These are phyloP conservation scores for Sipha maydis DNA, from an alignment of 2,888 invertebrate genomes.

Conservation along the genomic window DNA sequence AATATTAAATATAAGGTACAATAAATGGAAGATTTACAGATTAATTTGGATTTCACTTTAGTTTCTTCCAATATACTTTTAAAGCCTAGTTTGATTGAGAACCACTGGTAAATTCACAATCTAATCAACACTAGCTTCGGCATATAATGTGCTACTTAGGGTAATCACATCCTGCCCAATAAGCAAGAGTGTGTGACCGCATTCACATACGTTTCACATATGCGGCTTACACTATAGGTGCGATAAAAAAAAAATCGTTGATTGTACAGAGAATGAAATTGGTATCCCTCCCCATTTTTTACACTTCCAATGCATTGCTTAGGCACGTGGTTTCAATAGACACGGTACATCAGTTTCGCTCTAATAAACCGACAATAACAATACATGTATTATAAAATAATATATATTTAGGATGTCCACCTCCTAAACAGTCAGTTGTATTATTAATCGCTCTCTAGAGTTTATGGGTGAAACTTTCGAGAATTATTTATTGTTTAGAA, in stretches of 20 bases:
- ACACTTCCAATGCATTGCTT: not conserved
- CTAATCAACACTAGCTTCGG: not conserved
- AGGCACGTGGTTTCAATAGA: not conserved
- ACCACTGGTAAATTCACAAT: not conserved
- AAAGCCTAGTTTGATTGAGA: not conserved
- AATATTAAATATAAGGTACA: too few species aligned
- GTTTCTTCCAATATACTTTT: too few species aligned
- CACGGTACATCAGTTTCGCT: constrained; percentile 14
- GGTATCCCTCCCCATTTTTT: not conserved
- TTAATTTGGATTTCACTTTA: too few species aligned
- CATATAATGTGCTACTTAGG: constrained; percentile 12
- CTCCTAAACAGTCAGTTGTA: too few species aligned
- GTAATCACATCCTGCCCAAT: constrained; percentile 4
- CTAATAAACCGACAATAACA: not conserved
- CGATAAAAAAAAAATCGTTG: too few species aligned
- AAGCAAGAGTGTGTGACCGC: not conserved
- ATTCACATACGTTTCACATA: not conserved
- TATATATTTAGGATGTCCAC: not conserved
- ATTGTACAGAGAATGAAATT: too few species aligned
- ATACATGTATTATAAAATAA: not conserved
- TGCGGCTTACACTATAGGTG: not conserved
- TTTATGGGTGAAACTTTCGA: too few species aligned
- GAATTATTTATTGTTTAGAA: too few species aligned
- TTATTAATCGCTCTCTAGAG: too few species aligned
- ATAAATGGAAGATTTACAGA: too few species aligned